Evolutionary conservation across 2,888 invertebrate species (phyloP).

Genomic region (Ophioninae sp.): DNA sequence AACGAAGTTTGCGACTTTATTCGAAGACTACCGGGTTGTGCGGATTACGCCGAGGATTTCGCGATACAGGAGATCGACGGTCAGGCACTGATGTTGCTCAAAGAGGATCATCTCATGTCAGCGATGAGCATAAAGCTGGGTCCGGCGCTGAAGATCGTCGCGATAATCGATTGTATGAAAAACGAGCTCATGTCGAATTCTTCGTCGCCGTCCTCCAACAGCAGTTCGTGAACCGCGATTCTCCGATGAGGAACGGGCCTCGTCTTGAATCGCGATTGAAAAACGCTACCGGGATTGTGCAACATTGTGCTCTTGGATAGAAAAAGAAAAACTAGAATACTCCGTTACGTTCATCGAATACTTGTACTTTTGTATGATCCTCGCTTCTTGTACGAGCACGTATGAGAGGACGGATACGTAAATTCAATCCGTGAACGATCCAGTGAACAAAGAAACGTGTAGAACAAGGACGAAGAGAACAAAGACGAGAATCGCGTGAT

Average conservation of each 20-base stretch:
- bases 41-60: slow-evolving; percentile 96
- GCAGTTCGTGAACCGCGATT: slow-evolving; percentile 60
- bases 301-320: slow-evolving; percentile 64
- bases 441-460: not conserved
- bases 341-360: slow-evolving; percentile 22
- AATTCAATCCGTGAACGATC: not conserved
- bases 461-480: not conserved
- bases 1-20: slow-evolving; percentile 95
- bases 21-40: slow-evolving; percentile 93
- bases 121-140: slow-evolving; percentile 98
- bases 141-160: slow-evolving; percentile 97
- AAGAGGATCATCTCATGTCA: slow-evolving; percentile 96
- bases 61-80: slow-evolving; percentile 97
- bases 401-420: not conserved
- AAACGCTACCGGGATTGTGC: slow-evolving; percentile 69
- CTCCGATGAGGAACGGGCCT: not conserved
- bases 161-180: slow-evolving; percentile 92
- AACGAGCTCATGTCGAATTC: slow-evolving; percentile 82
- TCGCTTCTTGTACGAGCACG: not conserved
- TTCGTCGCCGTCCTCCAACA: slow-evolving; percentile 70
- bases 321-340: slow-evolving; percentile 34
- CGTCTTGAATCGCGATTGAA: not conserved
- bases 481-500: not conserved
- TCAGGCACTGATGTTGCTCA: slow-evolving; percentile 94
- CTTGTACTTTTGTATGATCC: slow-evolving; percentile 19